These are phyloP conservation scores for Deroptyus accipitrinus DNA, from an alignment of 2,113 vertebrate species.

Conservation along the genomic window DNA sequence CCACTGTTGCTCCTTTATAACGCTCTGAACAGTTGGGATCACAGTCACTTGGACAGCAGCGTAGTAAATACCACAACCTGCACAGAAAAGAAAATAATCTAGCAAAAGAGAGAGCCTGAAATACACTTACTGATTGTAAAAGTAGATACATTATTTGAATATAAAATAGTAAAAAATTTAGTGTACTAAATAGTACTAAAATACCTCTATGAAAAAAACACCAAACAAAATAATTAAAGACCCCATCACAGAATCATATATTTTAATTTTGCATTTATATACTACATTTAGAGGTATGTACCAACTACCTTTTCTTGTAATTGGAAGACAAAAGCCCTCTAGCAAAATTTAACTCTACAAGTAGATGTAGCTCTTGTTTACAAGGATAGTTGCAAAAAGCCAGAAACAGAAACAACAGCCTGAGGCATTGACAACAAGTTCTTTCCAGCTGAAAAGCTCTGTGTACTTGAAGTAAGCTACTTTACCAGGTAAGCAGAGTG, in stretches of 20 bases:
- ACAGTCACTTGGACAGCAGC: neutral
- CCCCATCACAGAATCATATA: neutral
- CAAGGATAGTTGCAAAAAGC: neutral
- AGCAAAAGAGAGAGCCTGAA: neutral
- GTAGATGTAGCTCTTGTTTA: constrained; percentile 1
- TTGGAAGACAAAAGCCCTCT: neutral
- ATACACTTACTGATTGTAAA: neutral
- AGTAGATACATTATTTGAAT: neutral
- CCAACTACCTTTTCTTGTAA: neutral
- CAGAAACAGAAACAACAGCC: constrained; percentile 46
- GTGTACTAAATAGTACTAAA: neutral
- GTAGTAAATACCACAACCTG: neutral
- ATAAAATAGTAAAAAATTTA: neutral
- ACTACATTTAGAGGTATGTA: neutral
- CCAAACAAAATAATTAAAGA: neutral
- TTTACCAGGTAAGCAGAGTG: neutral
- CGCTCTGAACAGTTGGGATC: neutral
- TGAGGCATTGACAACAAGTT: neutral
- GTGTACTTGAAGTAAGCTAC: neutral
- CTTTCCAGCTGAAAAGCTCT: neutral
- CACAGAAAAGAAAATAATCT: neutral
- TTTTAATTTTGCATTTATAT: neutral
- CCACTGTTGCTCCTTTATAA: neutral
- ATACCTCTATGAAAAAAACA: neutral
- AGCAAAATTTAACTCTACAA: neutral